phyloP scores from a whole-genome alignment of 2,113 vertebrate species.

The Galbula dea region DNA sequence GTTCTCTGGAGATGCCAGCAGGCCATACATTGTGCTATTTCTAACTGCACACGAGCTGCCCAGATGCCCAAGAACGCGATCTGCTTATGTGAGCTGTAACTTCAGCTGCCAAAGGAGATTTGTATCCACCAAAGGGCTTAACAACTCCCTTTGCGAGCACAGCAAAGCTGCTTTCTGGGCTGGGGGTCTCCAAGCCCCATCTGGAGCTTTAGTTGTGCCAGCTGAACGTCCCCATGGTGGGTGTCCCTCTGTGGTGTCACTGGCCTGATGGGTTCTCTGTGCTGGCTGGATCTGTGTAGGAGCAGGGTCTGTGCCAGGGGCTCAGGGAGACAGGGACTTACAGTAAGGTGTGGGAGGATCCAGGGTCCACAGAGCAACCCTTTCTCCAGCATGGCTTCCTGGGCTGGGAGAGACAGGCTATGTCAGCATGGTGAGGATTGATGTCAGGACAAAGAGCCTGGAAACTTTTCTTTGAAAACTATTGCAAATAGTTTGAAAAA shows the following conservation, averaged over 20 bases:
- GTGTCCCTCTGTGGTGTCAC: neutral
- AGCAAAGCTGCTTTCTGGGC: fast-evolving
- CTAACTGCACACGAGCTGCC: neutral
- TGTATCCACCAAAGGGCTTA: neutral
- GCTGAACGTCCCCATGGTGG: fast-evolving
- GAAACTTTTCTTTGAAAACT: neutral
- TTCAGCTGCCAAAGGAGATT: neutral
- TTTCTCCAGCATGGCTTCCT: fast-evolving
- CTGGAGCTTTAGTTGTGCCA: too few species aligned
- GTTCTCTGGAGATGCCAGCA: neutral
- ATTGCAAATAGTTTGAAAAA: neutral
- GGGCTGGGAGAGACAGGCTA: fast-evolving
- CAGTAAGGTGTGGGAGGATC: neutral
- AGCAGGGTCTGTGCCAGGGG: fast-evolving
- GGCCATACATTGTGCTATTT: neutral
- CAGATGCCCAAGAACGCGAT: neutral
- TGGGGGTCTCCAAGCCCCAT: neutral
- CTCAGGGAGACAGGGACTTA: neutral
- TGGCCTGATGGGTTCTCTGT: neutral
- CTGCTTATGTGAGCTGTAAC: neutral
- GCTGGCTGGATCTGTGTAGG: fast-evolving
- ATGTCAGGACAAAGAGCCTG: neutral
- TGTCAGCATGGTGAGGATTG: fast-evolving
- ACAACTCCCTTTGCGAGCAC: neutral
- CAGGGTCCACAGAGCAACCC: neutral